Evolutionary conservation across 2,797 vertebrate genomes (phyloP).

Genomic region (Phrynocephalus guinanensis): DNA sequence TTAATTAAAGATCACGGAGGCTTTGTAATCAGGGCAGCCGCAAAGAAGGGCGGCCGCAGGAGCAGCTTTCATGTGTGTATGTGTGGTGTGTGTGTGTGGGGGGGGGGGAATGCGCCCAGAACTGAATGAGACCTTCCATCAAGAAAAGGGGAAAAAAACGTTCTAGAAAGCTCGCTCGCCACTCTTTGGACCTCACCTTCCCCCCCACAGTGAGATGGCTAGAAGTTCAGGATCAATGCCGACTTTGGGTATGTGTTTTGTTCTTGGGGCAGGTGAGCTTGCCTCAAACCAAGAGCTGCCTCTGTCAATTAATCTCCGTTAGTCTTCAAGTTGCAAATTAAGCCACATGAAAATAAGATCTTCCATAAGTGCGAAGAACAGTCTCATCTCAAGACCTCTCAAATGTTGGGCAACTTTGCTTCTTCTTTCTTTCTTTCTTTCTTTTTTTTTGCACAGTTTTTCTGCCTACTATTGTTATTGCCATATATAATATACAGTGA

Average conservation of each 20-base stretch:
- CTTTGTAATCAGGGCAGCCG: conserved; percentile 76
- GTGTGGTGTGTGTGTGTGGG: no score
- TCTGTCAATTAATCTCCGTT: no score
- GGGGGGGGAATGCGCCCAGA: conserved; percentile 41
- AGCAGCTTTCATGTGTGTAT: conserved; percentile 70
- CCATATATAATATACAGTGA: no score
- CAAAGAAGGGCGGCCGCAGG: conserved; percentile 58
- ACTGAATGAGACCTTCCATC: conserved; percentile 29
- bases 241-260: neutral
- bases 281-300: neutral
- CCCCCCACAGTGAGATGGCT: neutral
- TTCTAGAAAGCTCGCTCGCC: conserved; percentile 34
- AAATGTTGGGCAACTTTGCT: no score
- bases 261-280: neutral
- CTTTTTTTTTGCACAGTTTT: no score
- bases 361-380: no score
- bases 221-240: neutral
- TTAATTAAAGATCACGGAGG: conserved; percentile 76
- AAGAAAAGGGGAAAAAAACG: conserved; percentile 20
- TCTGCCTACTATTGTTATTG: no score
- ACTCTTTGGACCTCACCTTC: neutral
- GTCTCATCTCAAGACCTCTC: no score
- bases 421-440: no score
- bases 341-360: no score
- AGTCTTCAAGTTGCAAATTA: no score